phyloP scores from a whole-genome alignment of 1,140 invertebrate species.

The Harpegnathos saltator region DNA sequence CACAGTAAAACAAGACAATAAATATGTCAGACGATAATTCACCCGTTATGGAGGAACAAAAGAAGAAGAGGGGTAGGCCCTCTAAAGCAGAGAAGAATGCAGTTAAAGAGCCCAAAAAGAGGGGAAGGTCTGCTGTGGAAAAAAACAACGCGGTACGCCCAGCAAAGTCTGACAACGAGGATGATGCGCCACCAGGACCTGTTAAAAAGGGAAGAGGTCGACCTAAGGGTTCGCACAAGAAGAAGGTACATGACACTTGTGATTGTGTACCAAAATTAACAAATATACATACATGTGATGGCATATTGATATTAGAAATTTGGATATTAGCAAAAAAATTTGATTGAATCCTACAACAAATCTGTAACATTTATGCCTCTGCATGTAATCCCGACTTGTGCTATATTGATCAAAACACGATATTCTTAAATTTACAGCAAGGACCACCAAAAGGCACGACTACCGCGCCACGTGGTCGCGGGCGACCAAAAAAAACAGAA shows the following conservation, averaged over 20 bases:
- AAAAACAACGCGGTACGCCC: constrained; percentile 81
- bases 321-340: neutral
- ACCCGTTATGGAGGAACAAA: constrained; percentile 84
- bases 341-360: neutral
- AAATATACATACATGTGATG: too few relatives aligned
- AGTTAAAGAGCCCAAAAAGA: constrained; percentile 84
- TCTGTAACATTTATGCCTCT: neutral
- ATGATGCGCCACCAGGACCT: constrained; percentile 83
- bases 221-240: constrained; percentile 85
- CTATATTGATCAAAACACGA: constrained; percentile 27
- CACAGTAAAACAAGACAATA: constrained; percentile 60
- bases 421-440: constrained; percentile 74
- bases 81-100: constrained; percentile 82
- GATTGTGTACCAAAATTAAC: neutral
- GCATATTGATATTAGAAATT: neutral
- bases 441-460: constrained; percentile 77
- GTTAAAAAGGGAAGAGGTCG: constrained; percentile 85
- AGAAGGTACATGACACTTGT: constrained; percentile 79
- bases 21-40: constrained; percentile 85
- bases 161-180: constrained; percentile 84
- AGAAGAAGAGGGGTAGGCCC: constrained; percentile 85
- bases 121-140: constrained; percentile 81
- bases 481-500: constrained; percentile 85
- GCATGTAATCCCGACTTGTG: neutral
- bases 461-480: constrained; percentile 82